phyloP scores from a whole-genome alignment of 2,888 invertebrate species.

The Drosophila borealis region DNA sequence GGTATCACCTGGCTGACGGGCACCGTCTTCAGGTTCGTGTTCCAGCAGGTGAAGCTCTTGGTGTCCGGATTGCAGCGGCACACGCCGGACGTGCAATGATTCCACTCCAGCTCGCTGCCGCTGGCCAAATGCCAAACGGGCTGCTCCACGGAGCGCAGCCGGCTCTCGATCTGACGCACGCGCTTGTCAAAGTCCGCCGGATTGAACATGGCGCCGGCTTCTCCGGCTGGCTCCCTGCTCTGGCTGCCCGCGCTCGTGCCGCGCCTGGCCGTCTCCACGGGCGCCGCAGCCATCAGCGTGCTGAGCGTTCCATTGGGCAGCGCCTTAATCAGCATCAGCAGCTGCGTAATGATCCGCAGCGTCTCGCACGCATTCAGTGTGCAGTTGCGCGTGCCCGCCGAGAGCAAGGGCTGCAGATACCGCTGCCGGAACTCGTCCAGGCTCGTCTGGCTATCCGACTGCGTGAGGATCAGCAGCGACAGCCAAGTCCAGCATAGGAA shows the following conservation, averaged over 20 bases:
- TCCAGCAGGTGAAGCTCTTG: slow-evolving; percentile 88
- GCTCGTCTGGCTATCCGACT: slow-evolving; percentile 49
- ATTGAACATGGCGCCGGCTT: slow-evolving; percentile 53
- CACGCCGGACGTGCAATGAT: slow-evolving; percentile 87
- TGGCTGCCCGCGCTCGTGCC: background rate
- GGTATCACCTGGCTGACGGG: slow-evolving; percentile 88
- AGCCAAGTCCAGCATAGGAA: slow-evolving; percentile 11
- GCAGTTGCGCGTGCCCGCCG: slow-evolving; percentile 79
- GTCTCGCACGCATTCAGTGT: slow-evolving; percentile 86
- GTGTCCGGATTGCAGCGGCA: slow-evolving; percentile 89
- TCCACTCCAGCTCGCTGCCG: slow-evolving; percentile 86
- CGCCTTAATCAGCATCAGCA: slow-evolving; percentile 74
- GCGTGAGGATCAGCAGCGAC: slow-evolving; percentile 13
- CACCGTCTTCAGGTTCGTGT: slow-evolving; percentile 86
- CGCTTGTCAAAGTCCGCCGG: slow-evolving; percentile 75
- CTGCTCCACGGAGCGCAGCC: slow-evolving; percentile 88
- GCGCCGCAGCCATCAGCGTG: slow-evolving; percentile 2
- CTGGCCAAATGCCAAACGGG: slow-evolving; percentile 88
- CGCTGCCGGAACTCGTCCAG: slow-evolving; percentile 77
- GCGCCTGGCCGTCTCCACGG: background rate
- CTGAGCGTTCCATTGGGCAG: slow-evolving; percentile 39
- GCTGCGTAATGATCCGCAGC: slow-evolving; percentile 83
- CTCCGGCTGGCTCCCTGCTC: slow-evolving; percentile 16
- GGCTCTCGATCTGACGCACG: slow-evolving; percentile 86
- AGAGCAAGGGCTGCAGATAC: slow-evolving; percentile 70